Conservation (phyloP, 2,113 vertebrate species). For the Spermophilus dauricus region DNA sequence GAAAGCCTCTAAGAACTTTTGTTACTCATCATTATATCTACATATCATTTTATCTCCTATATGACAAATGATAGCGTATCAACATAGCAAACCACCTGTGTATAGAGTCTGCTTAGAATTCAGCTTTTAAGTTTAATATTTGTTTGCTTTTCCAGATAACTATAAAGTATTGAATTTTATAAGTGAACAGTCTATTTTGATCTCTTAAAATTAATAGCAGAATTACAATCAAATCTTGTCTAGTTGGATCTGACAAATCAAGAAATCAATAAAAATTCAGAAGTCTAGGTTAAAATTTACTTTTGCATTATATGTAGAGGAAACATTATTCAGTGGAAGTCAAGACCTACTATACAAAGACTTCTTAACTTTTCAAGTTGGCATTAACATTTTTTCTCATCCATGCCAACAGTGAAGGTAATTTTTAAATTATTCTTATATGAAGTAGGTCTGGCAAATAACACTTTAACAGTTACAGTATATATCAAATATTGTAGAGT, state of each 20-base stretch:
- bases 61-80: not conserved
- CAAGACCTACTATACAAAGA: not conserved
- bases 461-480: not conserved
- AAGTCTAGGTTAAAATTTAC: not conserved
- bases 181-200: not conserved
- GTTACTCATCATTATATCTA: fast-evolving
- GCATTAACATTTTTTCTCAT: not conserved
- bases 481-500: not conserved
- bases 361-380: not conserved
- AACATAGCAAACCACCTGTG: not conserved
- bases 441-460: not conserved
- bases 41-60: not conserved
- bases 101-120: not conserved
- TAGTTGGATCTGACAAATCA: not conserved
- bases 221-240: not conserved
- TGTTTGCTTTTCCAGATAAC: not conserved
- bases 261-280: not conserved
- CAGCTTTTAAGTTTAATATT: not conserved
- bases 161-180: not conserved
- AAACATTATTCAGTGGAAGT: not conserved
- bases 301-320: not conserved
- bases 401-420: not conserved
- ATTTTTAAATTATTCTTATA: not conserved
- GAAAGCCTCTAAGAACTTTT: not conserved
- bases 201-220: not conserved